A percentile compares a stretch with the other conserved stretches of the same genome.
Evolutionary conservation across 1,140 invertebrate genomes (phyloP).

Genomic region (Littorina saxatilis): DNA sequence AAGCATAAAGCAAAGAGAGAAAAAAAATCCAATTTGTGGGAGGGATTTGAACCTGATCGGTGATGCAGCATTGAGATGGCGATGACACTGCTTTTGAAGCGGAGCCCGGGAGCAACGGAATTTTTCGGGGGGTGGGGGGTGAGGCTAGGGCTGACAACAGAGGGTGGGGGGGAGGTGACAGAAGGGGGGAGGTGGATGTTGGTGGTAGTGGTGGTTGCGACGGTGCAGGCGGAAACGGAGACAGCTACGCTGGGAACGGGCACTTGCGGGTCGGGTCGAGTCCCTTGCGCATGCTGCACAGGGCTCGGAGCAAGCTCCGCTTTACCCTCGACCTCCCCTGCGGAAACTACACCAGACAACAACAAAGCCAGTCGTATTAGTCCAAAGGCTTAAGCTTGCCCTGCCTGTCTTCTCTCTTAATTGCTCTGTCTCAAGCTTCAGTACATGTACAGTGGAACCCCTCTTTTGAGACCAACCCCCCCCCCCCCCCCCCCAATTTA

Average conservation of each 20-base stretch:
- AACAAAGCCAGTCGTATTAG: constrained; percentile 1
- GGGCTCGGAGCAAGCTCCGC: neutral
- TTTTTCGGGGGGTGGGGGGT: neutral
- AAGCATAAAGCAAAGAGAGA: constrained; percentile 4
- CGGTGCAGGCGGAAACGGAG: neutral
- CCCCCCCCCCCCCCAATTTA: too few species aligned
- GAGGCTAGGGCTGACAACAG: neutral
- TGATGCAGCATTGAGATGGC: constrained; percentile 34
- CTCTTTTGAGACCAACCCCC: too few species aligned
- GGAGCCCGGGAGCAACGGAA: neutral
- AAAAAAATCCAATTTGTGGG: neutral
- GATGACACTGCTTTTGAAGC: constrained; percentile 15
- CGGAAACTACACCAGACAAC: constrained; percentile 15
- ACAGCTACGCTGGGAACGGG: neutral
- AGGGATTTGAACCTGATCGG: constrained; percentile 14
- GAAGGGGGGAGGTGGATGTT: constrained; percentile 1
- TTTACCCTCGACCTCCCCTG: neutral
- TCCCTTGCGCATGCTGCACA: neutral
- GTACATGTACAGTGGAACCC: too few species aligned
- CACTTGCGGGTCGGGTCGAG: too few species aligned
- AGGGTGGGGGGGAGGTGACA: neutral
- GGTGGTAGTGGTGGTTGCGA: constrained; percentile 25
- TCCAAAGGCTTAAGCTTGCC: neutral
- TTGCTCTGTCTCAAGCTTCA: too few species aligned
- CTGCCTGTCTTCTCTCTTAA: neutral